Base-by-base conservation (phyloP, 2,888 invertebrate genomes). In the Andrena camellia region DNA sequence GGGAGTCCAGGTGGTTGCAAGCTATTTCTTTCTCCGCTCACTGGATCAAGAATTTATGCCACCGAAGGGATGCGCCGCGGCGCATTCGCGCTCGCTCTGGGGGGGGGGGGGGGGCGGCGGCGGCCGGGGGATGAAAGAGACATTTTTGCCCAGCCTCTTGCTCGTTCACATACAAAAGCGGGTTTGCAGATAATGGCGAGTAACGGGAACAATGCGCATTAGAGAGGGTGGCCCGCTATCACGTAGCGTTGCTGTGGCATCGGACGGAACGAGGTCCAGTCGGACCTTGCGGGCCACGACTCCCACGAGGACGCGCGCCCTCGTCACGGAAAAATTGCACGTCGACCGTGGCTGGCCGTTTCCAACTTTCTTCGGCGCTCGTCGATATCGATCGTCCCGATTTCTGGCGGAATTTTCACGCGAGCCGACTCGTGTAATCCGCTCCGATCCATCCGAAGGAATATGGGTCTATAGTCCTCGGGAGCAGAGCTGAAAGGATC, bases 41-140 rank as follows among this genome's bases (percentile, higher is more conserved):
- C n/a, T 73, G 73, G 81, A 73, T 54, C 60, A 82, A 79, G 78
- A 83, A 87, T 88, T 86, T 87, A 88, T 84, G 77, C 77, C 26
- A 62, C 50, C 63, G 64, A 71, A 73, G 81, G 78, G 77, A 86
- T 74, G 70, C 35, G 33, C n/a, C 52, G 62, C 59, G 57, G 63
- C 78, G 76, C 26, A 1, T 57, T 57, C 57, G 57, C 57, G 77
- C 81, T 70, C 57, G 52, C 57, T 54, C 35, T 26, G 29, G 17
- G 35, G 13, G n/a, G n/a, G n/a, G n/a, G n/a, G n/a, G n/a, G n/a
- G n/a, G n/a, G n/a, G n/a, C n/a, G n/a, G n/a, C n/a, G n/a, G 20
- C 23, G 29, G 10, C 42, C 42, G 54, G 71, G 72, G 74, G 64
- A 62, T 66, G 63, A 75, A 75, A 76, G 81, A 72, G 81, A 74